Evolutionary conservation across 1,140 invertebrate species (phyloP).

Genomic region (Condylostylus longicornis): DNA sequence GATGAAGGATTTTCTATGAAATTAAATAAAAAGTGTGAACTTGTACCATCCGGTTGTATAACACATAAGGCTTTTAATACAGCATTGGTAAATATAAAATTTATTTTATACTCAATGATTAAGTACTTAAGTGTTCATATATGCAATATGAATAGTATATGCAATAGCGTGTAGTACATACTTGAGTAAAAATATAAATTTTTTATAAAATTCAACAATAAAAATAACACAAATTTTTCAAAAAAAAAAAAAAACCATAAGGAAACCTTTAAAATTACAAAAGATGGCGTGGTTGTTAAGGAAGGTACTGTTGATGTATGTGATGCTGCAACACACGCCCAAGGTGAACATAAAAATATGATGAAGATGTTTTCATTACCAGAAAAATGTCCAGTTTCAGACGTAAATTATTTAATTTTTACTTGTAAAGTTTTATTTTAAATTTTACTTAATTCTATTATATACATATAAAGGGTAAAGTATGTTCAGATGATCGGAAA

Average conservation of each 20-base stretch:
- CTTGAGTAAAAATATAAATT: too few species aligned
- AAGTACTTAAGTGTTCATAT: too few species aligned
- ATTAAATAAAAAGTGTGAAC: slow-evolving; percentile 28
- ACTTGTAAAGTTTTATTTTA: background rate
- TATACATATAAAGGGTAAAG: slow-evolving; percentile 15
- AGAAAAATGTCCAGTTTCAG: slow-evolving; percentile 20
- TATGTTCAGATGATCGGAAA: slow-evolving; percentile 22
- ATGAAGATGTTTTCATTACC: slow-evolving; percentile 25
- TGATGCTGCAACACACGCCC: slow-evolving; percentile 16
- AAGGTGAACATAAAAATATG: slow-evolving; percentile 22
- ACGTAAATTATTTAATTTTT: slow-evolving; percentile 3
- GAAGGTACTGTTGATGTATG: slow-evolving; percentile 28
- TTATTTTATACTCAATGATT: too few species aligned
- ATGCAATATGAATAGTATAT: too few species aligned
- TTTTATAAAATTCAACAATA: background rate
- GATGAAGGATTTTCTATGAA: slow-evolving; percentile 19
- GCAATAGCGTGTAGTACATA: too few species aligned
- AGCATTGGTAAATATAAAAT: slow-evolving; percentile 8
- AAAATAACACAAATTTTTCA: background rate
- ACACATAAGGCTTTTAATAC: slow-evolving; percentile 22
- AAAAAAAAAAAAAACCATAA: background rate
- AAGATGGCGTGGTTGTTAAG: slow-evolving; percentile 24
- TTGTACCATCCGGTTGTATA: slow-evolving; percentile 23
- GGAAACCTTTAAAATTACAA: slow-evolving; percentile 22
- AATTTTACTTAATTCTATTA: background rate